phyloP scores from a whole-genome alignment of 2,888 invertebrate species.

The Nebria salina region DNA sequence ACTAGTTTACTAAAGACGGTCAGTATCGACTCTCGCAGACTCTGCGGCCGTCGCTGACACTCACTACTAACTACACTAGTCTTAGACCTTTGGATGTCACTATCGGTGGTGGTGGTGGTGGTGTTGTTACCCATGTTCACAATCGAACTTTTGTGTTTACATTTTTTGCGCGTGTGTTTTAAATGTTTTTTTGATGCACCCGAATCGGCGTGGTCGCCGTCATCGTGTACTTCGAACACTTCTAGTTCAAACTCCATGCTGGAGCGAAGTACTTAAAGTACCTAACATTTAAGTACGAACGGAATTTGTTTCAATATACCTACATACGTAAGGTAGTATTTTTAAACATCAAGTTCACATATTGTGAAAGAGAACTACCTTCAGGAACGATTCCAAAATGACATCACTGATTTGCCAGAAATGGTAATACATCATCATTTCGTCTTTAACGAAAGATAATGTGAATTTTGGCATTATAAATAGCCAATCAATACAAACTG shows the following conservation, averaged over 20 bases:
- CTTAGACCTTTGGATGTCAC: conserved; percentile 59
- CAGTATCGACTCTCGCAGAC: conserved; percentile 72
- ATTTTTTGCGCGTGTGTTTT: conserved; percentile 62
- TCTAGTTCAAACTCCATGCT: conserved; percentile 65
- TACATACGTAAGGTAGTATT: conserved; percentile 16
- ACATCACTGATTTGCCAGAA: conserved; percentile 42
- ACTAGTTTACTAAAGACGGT: conserved; percentile 73
- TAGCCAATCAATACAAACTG: conserved; percentile 45
- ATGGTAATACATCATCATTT: conserved; percentile 42
- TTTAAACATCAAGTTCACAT: conserved; percentile 32
- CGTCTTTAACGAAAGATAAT: conserved; percentile 38
- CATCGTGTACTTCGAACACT: conserved; percentile 64
- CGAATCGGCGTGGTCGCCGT: conserved; percentile 56
- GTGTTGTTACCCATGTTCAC: conserved; percentile 46
- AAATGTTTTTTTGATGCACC: conserved; percentile 57
- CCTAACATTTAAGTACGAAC: conserved; percentile 12
- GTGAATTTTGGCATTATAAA: conserved; percentile 37
- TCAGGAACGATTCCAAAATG: conserved; percentile 45
- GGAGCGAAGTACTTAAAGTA: neutral
- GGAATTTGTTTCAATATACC: conserved; percentile 7
- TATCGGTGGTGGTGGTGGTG: conserved; percentile 51
- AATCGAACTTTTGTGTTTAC: conserved; percentile 58
- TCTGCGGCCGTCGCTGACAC: conserved; percentile 61
- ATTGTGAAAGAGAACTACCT: conserved; percentile 28
- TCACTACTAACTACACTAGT: conserved; percentile 57